These are phyloP conservation scores for Mesorhabditis spiculigera DNA, from an alignment of 2,888 invertebrate species.

Conservation along the genomic window DNA sequence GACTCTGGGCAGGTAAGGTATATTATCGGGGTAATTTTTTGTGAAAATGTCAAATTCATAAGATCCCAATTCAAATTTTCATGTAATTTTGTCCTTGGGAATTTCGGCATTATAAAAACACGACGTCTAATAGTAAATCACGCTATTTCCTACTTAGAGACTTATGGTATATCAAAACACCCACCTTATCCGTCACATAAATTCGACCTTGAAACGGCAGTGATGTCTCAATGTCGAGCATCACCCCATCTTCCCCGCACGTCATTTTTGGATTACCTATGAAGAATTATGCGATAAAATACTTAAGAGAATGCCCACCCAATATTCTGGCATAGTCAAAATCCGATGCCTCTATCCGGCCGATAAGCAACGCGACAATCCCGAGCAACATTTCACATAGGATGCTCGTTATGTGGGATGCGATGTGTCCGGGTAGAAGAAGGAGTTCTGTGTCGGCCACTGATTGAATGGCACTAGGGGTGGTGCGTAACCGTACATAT, in stretches of 20 bases:
- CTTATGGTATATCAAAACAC: not conserved
- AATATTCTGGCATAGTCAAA: slow-evolving; percentile 9
- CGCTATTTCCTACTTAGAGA: not conserved
- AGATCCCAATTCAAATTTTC: too few relatives aligned
- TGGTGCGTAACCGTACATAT: too few relatives aligned
- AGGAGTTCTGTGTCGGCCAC: too few relatives aligned
- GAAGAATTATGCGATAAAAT: not conserved
- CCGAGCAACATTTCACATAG: too few relatives aligned
- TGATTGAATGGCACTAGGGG: too few relatives aligned
- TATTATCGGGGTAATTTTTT: too few relatives aligned
- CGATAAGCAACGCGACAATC: not conserved
- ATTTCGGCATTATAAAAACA: too few relatives aligned
- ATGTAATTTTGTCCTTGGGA: too few relatives aligned
- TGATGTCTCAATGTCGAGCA: slow-evolving; percentile 24
- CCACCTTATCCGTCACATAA: slow-evolving; percentile 16
- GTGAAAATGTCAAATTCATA: too few relatives aligned
- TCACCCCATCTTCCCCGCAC: slow-evolving; percentile 8
- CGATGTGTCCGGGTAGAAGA: too few relatives aligned
- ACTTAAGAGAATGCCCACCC: not conserved
- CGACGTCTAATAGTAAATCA: not conserved
- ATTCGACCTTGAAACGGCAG: slow-evolving; percentile 36
- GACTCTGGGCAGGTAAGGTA: too few relatives aligned
- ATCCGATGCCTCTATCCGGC: not conserved
- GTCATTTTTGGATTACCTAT: slow-evolving; percentile 7
- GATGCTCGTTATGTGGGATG: too few relatives aligned